These are phyloP conservation scores for Diloba caeruleocephala DNA, from an alignment of 2,888 invertebrate genomes.

Conservation along the genomic window DNA sequence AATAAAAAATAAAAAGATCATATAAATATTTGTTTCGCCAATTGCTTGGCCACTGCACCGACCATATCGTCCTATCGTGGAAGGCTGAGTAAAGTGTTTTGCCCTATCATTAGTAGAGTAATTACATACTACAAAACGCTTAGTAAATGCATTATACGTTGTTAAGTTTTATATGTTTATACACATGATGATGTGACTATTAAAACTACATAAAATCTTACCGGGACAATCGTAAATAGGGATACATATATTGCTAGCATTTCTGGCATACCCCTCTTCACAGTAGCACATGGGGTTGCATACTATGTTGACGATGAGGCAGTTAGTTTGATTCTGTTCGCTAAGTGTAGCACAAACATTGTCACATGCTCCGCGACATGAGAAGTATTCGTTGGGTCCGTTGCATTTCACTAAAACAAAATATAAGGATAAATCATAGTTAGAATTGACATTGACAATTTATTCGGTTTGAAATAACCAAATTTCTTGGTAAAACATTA, in stretches of 20 bases:
- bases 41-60: too few relatives aligned
- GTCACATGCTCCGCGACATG: conserved; percentile 68
- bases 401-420: conserved; percentile 49
- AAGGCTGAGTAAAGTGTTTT: too few relatives aligned
- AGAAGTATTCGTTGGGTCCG: conserved; percentile 60
- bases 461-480: not conserved
- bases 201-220: too few relatives aligned
- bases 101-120: too few relatives aligned
- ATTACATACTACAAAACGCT: too few relatives aligned
- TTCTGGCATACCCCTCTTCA: conserved; percentile 59
- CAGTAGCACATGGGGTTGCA: conserved; percentile 65
- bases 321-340: conserved; percentile 52
- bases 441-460: not conserved
- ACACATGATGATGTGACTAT: too few relatives aligned
- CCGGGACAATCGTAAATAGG: conserved; percentile 55
- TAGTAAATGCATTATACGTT: too few relatives aligned
- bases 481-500: not conserved
- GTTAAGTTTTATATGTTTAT: too few relatives aligned
- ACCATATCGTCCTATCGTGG: too few relatives aligned
- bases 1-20: too few relatives aligned
- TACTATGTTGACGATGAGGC: conserved; percentile 55
- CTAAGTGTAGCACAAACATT: conserved; percentile 64
- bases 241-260: conserved; percentile 51
- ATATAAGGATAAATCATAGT: too few relatives aligned
- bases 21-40: too few relatives aligned